Base-by-base conservation (phyloP, 1,140 invertebrate species). In the Calephelis virginiensis region DNA sequence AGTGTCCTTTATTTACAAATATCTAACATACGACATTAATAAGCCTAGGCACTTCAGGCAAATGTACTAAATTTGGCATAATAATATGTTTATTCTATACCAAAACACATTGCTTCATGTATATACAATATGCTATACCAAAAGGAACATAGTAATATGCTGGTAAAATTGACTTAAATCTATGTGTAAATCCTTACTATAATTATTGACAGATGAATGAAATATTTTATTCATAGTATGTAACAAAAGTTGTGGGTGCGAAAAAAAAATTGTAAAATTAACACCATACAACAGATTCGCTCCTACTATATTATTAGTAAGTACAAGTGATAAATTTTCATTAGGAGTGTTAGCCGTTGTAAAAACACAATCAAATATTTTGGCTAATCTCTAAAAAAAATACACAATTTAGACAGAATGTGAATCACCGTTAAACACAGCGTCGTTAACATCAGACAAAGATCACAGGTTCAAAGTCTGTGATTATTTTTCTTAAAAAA, bases 1-100 rank as follows among this genome's bases (percentile, higher is more conserved):
- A 50, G 7, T 14, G 9, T 13, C 48, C n/a, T 8, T 14, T 50
- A 50, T 50, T 50, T 50, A 49, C 40, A 67, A 14, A 56, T 38
- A 45, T 47, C 53, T 45, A 63, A 47, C 47, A 61, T 63, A 46
- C 45, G 37, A 43, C 49, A 17, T 68, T 71, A 70, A 76, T 67
- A 76, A 81, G 74, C 78, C 80, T 83, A 86, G 84, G 82, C 82
- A 86, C 82, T 83, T 82, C 78, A 74, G 82, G 82, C 75, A 78
- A 81, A 80, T 67, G 69, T 77, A 68, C 69, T 63, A 28, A 60
- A 79, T 82, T 80, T 83, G 80, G 81, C 78, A 77, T 81, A 73
- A 77, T 81, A 73, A 75, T 71, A 14, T 50, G 13, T 50, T 72
- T 4, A 28, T 67, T 64, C 10, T 47, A 64, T 72, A 63, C 61